Conservation (phyloP, 2,797 vertebrate species). For the Microcaecilia unicolor region DNA sequence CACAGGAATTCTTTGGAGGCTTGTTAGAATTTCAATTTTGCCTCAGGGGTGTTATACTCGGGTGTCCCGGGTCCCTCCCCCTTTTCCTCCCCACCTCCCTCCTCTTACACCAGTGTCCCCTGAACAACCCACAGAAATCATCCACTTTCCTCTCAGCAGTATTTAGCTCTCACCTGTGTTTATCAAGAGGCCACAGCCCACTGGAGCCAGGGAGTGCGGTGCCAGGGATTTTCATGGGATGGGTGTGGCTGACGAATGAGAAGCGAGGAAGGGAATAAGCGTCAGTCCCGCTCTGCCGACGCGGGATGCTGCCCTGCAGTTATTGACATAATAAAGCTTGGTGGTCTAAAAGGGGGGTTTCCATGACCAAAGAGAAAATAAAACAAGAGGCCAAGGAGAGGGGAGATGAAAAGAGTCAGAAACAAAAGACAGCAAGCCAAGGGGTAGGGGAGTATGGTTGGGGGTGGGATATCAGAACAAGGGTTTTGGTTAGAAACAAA, state of each 20-base stretch:
- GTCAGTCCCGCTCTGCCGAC: conserved; percentile 77
- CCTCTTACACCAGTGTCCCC: too few relatives aligned
- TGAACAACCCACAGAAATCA: too few relatives aligned
- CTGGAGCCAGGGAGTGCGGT: conserved; percentile 45
- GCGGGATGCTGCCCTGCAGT: conserved; percentile 83
- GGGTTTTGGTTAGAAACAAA: conserved; percentile 75
- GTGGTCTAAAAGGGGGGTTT: conserved; percentile 81
- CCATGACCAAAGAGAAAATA: conserved; percentile 66
- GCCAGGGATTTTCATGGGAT: conserved; percentile 60
- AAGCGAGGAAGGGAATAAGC: conserved; percentile 50
- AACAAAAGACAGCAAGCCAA: conserved; percentile 38
- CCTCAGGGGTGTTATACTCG: too few relatives aligned
- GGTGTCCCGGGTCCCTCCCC: too few relatives aligned
- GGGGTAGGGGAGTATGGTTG: conserved; percentile 51
- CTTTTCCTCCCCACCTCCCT: too few relatives aligned
- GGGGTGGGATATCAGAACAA: conserved; percentile 85
- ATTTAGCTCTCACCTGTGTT: conserved; percentile 46
- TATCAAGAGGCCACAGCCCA: conserved; percentile 26
- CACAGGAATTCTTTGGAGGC: too few relatives aligned
- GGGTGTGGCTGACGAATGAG: conserved; percentile 52
- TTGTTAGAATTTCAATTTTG: too few relatives aligned
- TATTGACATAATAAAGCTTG: conserved; percentile 98
- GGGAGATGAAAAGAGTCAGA: conserved; percentile 8
- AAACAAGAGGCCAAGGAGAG: conserved; percentile 24
- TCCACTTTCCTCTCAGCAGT: too few relatives aligned